phyloP scores from a whole-genome alignment of 2,797 vertebrate species.

The Crenichthys baileyi region DNA sequence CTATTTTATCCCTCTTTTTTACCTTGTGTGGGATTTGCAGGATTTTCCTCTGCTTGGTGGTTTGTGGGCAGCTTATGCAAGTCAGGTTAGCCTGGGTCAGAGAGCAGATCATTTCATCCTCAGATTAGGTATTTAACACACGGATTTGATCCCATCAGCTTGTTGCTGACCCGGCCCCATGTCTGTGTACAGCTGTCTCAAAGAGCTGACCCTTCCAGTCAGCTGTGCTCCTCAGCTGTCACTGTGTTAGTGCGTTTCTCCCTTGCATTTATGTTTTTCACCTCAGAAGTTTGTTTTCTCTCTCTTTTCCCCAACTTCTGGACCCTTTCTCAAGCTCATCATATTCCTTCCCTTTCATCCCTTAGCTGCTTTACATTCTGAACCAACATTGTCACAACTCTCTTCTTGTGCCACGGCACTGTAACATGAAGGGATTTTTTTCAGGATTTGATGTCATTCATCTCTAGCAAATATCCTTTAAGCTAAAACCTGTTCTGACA shows the following conservation, averaged over 20 bases:
- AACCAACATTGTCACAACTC: conserved; percentile 1
- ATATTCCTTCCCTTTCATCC: conserved; percentile 8
- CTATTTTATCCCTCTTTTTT: not conserved
- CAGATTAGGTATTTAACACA: conserved; percentile 64
- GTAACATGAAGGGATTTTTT: not conserved
- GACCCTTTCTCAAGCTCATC: not conserved
- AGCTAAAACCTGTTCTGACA: conserved; percentile 22
- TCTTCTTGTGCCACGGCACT: conserved; percentile 5
- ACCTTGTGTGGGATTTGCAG: not conserved
- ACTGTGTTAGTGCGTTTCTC: conserved; percentile 12
- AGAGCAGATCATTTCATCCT: conserved; percentile 49
- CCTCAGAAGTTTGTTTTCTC: not conserved
- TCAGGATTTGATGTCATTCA: conserved; percentile 14
- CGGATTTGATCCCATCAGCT: conserved; percentile 59
- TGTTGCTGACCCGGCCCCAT: conserved; percentile 40
- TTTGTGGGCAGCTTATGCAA: conserved; percentile 25
- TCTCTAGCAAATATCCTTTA: conserved; percentile 31
- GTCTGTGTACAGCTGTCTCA: conserved; percentile 67
- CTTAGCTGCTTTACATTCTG: not conserved
- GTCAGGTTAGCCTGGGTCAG: conserved; percentile 30
- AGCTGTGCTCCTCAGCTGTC: conserved; percentile 46
- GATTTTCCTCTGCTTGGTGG: not conserved
- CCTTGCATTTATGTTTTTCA: not conserved
- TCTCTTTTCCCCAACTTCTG: conserved; percentile 3
- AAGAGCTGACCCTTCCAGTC: conserved; percentile 48